Evolutionary conservation across 2,888 invertebrate genomes (phyloP), one percentile per base, ranked within the genome.

Genomic region (Agonopterix subpropinquella): DNA sequence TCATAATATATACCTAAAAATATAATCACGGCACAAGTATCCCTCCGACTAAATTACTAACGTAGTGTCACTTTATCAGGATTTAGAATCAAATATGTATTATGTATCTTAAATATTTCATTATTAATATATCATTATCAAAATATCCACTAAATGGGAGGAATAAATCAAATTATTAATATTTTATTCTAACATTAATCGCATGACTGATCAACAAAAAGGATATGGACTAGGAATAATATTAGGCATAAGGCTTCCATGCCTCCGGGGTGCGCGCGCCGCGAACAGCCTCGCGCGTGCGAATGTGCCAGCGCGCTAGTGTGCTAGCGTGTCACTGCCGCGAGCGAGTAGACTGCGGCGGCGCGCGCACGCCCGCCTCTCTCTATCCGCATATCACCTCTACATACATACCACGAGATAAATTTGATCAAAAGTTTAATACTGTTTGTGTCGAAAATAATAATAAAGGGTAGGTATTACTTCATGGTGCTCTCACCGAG

Each of bases 21-120:
- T 88, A 88, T 88, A 88, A 88, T 88, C 88, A 88, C 88, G 88
- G 88, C 89, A 88, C 88, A 88, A 87, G 88, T 88, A 88, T 88
- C 88, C 88, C 88, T 87, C 88, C 88, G 88, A 88, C 87, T 88
- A 88, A 86, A 84, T 84, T 85, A 87, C 88, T 86, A 85, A 88
- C 79, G 79, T 88, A 87, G 87, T 88, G 87, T 87, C 86, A 86
- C 86, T 85, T 88, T 88, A 87, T 87, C 88, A 87, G 88, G 88
- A 88, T 88, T 88, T 88, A 88, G 87, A 88, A 88, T 88, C 88
- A 87, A 88, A 87, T 88, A 88, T 88, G 88, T 88, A 88, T 88
- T 86, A 88, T 88, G 88, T 86, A 86, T 87, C 88, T 88, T 88
- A 88, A 88, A 87, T 88, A 87, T 87, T 88, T 88, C 86, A 85